Percentiles rank a stretch among this genome's conserved stretches.
These are phyloP conservation scores for Strigamia maritima DNA, from an alignment of 2,888 invertebrate genomes.

Conservation along the genomic window DNA sequence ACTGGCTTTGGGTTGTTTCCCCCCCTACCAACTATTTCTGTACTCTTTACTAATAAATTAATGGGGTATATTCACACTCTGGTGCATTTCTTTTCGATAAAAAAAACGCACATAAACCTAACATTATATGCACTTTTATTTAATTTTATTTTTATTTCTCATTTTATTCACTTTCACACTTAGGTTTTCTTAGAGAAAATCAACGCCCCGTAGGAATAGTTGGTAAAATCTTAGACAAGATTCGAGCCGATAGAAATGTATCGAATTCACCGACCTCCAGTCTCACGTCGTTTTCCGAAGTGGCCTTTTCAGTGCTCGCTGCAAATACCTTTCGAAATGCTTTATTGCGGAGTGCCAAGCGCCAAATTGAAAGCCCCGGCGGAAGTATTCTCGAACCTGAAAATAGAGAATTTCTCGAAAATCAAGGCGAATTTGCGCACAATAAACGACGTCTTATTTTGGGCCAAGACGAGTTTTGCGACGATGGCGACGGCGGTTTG, in stretches of 20 bases:
- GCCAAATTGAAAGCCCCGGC: constrained; percentile 44
- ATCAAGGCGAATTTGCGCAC: constrained; percentile 46
- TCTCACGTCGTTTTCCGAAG: constrained; percentile 38
- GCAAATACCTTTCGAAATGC: constrained; percentile 41
- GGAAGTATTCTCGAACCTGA: constrained; percentile 51
- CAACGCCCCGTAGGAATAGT: constrained; percentile 39
- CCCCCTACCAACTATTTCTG: background rate
- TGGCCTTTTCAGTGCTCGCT: constrained; percentile 40
- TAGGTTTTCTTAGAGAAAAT: constrained; percentile 38
- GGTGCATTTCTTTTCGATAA: constrained; percentile 31
- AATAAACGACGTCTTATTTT: constrained; percentile 40
- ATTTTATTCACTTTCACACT: constrained; percentile 28
- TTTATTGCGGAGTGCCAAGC: constrained; percentile 34
- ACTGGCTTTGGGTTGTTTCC: no score
- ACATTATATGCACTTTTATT: no score
- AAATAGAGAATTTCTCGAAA: constrained; percentile 51
- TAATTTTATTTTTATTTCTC: background rate
- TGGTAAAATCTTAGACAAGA: constrained; percentile 36
- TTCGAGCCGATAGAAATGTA: constrained; percentile 33
- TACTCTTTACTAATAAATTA: constrained; percentile 20
- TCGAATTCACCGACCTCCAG: background rate
- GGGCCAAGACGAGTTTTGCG: constrained; percentile 20
- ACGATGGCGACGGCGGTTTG: constrained; percentile 18
- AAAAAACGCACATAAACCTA: constrained; percentile 36
- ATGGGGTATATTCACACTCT: background rate